Evolutionary conservation across 2,888 invertebrate genomes (phyloP).

Genomic region (Epiblema foenella): DNA sequence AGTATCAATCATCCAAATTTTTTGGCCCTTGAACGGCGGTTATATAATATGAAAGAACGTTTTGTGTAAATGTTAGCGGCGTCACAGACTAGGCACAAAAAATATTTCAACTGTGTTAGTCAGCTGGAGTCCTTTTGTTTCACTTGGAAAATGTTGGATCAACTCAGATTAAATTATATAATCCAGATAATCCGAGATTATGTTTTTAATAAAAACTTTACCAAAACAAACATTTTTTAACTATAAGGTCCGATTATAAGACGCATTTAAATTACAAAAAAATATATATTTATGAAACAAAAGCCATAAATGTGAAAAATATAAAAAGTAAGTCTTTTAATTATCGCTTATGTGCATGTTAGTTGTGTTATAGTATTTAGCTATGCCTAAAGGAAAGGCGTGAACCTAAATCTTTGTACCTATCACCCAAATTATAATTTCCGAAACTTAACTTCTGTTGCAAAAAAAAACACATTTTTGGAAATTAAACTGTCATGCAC

Average conservation of each 20-base stretch:
- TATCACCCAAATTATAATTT: background rate
- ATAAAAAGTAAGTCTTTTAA: no score
- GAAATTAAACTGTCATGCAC: background rate
- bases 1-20: slow-evolving; percentile 1
- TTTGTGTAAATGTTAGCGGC: background rate
- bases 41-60: background rate
- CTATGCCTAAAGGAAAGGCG: no score
- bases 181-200: slow-evolving; percentile 26
- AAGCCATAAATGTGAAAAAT: no score
- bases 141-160: background rate
- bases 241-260: background rate
- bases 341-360: no score
- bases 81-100: background rate
- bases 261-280: background rate
- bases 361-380: no score
- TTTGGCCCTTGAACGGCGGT: background rate
- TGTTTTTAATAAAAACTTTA: background rate
- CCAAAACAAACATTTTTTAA: background rate
- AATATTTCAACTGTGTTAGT: background rate
- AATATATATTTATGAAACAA: no score
- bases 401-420: no score
- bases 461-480: background rate
- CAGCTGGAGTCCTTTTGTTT: slow-evolving; percentile 14
- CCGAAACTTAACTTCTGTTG: background rate
- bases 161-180: slow-evolving; percentile 30